Conservation (phyloP, 92 coral and sea anemone genomes). For the Virgularia gustaviana region DNA sequence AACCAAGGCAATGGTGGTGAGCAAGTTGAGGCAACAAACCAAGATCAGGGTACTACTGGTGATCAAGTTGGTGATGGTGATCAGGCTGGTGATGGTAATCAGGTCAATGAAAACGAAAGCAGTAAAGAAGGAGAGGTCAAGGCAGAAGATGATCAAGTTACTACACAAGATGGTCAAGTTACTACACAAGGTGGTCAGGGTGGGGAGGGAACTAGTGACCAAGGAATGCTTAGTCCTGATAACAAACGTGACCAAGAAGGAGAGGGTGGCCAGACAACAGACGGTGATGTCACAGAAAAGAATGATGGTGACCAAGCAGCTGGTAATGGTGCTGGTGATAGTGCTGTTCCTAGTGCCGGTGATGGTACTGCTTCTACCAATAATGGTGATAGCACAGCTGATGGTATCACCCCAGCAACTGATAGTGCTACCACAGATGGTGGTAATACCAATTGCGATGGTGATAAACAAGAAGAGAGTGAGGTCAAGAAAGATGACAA, state of each 20-base stretch:
- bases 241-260: too few species aligned
- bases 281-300: constrained; percentile 20
- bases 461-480: not conserved
- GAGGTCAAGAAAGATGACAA: not conserved
- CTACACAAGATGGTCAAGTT: not conserved
- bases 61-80: constrained; percentile 11
- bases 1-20: not conserved
- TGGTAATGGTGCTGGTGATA: constrained; percentile 22
- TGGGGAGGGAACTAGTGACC: not conserved
- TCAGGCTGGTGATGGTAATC: not conserved
- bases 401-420: constrained; percentile 14
- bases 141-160: not conserved
- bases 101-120: not conserved
- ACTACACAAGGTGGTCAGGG: not conserved
- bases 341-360: constrained; percentile 36
- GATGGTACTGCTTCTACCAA: constrained; percentile 28
- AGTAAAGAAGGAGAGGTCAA: not conserved
- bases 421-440: constrained; percentile 41
- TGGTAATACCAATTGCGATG: constrained; percentile 27
- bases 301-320: constrained; percentile 34
- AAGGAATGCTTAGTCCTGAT: not conserved
- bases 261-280: constrained; percentile 11
- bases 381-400: constrained; percentile 49
- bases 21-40: constrained; percentile 5
- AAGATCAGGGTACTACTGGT: constrained; percentile 20